Base-by-base conservation (phyloP, 1,140 invertebrate species). In the Drosophila ananassae region DNA sequence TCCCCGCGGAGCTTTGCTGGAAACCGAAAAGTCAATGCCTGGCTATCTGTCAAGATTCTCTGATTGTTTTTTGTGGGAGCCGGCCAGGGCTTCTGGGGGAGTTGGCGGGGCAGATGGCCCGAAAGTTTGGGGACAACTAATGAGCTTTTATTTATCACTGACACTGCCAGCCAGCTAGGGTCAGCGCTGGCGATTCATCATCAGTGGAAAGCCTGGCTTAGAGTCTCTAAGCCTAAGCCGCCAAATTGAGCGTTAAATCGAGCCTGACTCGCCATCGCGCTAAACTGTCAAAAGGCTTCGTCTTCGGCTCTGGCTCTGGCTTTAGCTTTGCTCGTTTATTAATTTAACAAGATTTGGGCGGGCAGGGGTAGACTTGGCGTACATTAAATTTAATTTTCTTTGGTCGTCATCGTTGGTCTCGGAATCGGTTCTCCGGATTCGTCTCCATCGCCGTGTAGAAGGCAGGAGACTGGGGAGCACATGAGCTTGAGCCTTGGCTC, bases 71-170 rank as follows among this genome's bases (percentile, higher is more conserved):
- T 64, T 56, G n/a, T 44, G 13, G 17, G 17, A 17, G 17, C 17
- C 17, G 17, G 41, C 17, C 2, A 21, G n/a, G 41, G 12, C 39
- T 44, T 44, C 21, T 7, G 3, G 44, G 44, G 21, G 44, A 17
- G 59, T 34, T 34, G 47, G 17, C 44, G 61, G 51, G 32, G 46
- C 55, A 54, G 71, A 58, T 62, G 67, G 78, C 54, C 59, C 10
- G 12, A 44, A 69, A 46, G 12, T 30, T 47, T 51, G 34, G n/a
- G 47, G 57, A 37, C 63, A 56, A 67, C 74, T 87, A 87, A 87
- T 87, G 83, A 89, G 79, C 61, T 81, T 82, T 71, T 76, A 87
- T 87, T 87, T 82, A 79, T 87, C 83, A 87, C 80, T 84, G 79
- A 84, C 79, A 79, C 63, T 22, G 58, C 75, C 57, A 52, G 55